These are phyloP conservation scores for Mechanitis messenoides DNA, from an alignment of 2,888 invertebrate genomes.

Conservation along the genomic window DNA sequence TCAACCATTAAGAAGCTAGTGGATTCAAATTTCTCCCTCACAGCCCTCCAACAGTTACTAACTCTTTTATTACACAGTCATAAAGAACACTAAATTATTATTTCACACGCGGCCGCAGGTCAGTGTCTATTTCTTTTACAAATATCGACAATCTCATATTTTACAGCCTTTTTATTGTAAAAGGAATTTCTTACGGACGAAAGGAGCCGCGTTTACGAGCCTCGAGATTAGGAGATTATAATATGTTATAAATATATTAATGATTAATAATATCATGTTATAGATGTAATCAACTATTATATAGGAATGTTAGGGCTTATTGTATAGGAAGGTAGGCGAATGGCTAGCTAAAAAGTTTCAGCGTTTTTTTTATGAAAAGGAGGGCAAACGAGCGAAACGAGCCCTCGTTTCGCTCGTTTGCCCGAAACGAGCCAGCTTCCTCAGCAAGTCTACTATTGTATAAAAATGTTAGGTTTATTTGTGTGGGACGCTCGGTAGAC, in stretches of 20 bases:
- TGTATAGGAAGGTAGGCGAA: too few relatives aligned
- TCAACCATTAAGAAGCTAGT: too few relatives aligned
- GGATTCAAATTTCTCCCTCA: too few relatives aligned
- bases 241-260: conserved; percentile 68
- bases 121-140: conserved; percentile 31
- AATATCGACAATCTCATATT: conserved; percentile 54
- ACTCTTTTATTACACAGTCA: conserved; percentile 25
- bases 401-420: too few relatives aligned
- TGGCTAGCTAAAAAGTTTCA: too few relatives aligned
- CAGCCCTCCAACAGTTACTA: background rate
- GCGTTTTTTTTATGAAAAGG: too few relatives aligned
- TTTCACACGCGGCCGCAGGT: conserved; percentile 13
- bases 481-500: too few relatives aligned
- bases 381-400: too few relatives aligned
- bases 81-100: conserved; percentile 26
- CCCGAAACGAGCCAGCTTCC: too few relatives aligned
- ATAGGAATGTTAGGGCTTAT: too few relatives aligned
- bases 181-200: conserved; percentile 48
- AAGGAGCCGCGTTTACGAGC: conserved; percentile 35
- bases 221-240: conserved; percentile 61
- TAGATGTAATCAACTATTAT: conserved; percentile 18
- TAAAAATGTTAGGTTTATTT: too few relatives aligned
- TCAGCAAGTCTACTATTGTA: too few relatives aligned
- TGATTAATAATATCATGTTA: conserved; percentile 67
- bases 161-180: conserved; percentile 52